Evolutionary conservation across 2,113 vertebrate genomes (phyloP).

Genomic region (Stictonetta naevosa): DNA sequence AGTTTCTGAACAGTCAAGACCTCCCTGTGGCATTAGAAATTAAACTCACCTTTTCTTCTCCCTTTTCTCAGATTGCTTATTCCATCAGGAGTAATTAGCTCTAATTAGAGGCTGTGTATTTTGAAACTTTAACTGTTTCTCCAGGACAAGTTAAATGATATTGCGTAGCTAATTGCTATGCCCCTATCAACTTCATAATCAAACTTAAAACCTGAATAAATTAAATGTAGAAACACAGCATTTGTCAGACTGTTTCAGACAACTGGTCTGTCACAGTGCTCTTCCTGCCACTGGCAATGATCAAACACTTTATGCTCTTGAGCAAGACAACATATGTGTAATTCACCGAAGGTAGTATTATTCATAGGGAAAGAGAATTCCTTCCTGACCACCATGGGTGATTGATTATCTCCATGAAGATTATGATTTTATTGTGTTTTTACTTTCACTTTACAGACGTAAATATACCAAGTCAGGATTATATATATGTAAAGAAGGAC

Average conservation of each 20-base stretch:
- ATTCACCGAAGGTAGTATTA: background rate
- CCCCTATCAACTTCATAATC: slow-evolving; percentile 45
- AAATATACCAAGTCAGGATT: background rate
- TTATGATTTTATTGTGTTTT: background rate
- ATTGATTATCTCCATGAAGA: background rate
- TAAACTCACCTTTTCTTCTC: slow-evolving; percentile 65
- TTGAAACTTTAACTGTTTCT: slow-evolving; percentile 69
- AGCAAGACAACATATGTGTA: background rate
- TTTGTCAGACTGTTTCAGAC: slow-evolving; percentile 39
- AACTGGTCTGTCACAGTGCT: background rate
- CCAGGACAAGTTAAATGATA: slow-evolving; percentile 56
- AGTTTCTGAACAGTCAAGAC: slow-evolving; percentile 61
- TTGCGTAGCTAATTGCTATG: background rate
- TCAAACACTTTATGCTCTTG: background rate
- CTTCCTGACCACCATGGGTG: background rate
- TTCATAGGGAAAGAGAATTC: background rate
- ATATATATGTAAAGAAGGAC: background rate
- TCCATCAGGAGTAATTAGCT: slow-evolving; percentile 76
- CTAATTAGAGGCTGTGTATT: slow-evolving; percentile 73
- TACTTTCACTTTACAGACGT: background rate
- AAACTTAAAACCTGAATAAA: slow-evolving; percentile 52
- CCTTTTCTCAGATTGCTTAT: slow-evolving; percentile 67
- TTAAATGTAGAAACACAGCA: slow-evolving; percentile 9
- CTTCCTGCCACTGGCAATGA: background rate
- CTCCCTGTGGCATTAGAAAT: slow-evolving; percentile 71